Conservation (phyloP, 2,113 vertebrate genomes). For the Cisticola juncidis region DNA sequence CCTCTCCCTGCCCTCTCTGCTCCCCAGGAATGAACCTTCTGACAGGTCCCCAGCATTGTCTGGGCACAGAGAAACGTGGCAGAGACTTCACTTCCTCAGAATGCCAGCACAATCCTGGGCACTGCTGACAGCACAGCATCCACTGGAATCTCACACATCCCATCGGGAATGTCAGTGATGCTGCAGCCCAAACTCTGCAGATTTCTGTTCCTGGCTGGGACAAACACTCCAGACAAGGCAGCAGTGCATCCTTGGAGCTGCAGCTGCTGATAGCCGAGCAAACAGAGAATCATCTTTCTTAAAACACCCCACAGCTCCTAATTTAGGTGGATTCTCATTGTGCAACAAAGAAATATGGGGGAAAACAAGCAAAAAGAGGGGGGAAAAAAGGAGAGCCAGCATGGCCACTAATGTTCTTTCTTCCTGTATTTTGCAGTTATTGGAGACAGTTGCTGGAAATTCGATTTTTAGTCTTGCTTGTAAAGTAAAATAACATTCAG, state of each 20-base stretch:
- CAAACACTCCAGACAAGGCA: background rate
- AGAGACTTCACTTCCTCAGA: background rate
- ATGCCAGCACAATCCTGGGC: background rate
- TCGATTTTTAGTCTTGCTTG: background rate
- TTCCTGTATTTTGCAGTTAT: background rate
- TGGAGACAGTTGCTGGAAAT: background rate
- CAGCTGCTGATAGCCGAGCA: background rate
- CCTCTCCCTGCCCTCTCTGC: background rate
- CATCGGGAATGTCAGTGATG: rapidly evolving
- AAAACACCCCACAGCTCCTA: background rate
- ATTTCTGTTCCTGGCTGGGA: background rate
- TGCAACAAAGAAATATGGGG: background rate
- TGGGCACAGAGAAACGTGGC: rapidly evolving
- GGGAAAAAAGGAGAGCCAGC: rapidly evolving
- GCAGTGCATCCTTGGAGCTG: background rate
- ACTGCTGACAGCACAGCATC: background rate
- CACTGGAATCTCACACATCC: background rate
- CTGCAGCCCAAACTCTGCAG: background rate
- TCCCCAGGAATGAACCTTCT: background rate
- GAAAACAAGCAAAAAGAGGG: background rate
- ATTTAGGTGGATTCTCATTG: background rate
- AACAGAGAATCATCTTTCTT: background rate
- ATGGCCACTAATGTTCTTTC: background rate
- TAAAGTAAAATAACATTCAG: background rate
- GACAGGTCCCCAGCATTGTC: background rate